Percentiles rank a stretch among this genome's conserved stretches.
These are phyloP conservation scores for Noctua janthe DNA, from an alignment of 2,888 invertebrate genomes.

Conservation along the genomic window DNA sequence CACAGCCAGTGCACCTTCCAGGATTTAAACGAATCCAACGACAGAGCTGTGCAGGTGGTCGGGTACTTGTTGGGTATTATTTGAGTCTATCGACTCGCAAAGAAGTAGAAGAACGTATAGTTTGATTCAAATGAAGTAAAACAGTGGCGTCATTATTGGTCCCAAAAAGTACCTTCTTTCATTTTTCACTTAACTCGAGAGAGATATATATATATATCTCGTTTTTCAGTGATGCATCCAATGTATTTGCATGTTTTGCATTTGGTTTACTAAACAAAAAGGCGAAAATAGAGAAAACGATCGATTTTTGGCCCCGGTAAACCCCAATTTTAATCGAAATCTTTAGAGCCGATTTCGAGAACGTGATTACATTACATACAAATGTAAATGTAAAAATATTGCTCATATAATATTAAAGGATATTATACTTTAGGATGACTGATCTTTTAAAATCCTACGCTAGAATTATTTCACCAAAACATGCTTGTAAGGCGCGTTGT, in stretches of 20 bases:
- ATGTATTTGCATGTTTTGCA: not conserved
- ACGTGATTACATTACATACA: not conserved
- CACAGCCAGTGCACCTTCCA: no score
- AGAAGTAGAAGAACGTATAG: no score
- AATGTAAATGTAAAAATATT: not conserved
- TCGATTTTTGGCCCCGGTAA: not conserved
- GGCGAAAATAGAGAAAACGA: not conserved
- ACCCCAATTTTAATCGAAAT: not conserved
- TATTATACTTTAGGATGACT: not conserved
- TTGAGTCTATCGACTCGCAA: no score
- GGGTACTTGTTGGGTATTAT: no score
- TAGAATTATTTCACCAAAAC: constrained; percentile 20
- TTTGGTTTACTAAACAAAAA: not conserved
- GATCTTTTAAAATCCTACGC: not conserved
- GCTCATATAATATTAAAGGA: not conserved
- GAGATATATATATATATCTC: not conserved
- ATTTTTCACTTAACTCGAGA: not conserved
- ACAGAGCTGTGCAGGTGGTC: no score
- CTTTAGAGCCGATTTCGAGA: not conserved
- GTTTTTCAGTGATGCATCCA: not conserved
- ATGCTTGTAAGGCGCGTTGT: constrained; percentile 15
- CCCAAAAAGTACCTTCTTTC: not conserved
- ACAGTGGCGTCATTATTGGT: not conserved
- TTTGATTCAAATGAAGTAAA: not conserved
- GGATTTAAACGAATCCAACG: no score